Evolutionary conservation across 2,888 invertebrate species (phyloP), one percentile per base, ranked within the genome.

Genomic region (Bellardia bayeri): DNA sequence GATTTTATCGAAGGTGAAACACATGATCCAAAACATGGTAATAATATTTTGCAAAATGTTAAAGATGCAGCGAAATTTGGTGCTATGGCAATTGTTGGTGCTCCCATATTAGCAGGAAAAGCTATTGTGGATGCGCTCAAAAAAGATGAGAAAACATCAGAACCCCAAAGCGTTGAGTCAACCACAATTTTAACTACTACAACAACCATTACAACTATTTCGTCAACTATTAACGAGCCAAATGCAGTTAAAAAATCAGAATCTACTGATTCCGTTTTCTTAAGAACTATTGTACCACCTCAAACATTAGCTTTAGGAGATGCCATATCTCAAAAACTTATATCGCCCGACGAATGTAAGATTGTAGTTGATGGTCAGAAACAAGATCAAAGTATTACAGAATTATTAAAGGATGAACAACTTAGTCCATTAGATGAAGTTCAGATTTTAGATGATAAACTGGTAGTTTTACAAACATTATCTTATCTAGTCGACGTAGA

Each of bases 51-150:
- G 83, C 89, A 92, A 82, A 92, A 91, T 86, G 90, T 91, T 0
- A 92, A 91, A 89, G 95, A 97, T 90, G 98, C 98, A 14, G 96
- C 98, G 0, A 97, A 97, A 91, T 95, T 97, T 92, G 98, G 98
- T 2, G 94, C 98, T 1, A 94, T 99, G 88, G 98, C 98, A 30
- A 95, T 98, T 45, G 95, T 98, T 7, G 98, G 97, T 42, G 97
- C 97, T 16, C 98, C 99, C 4, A 95, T 98, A 33, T 93, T 98
- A 82, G 98, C 98, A 51, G 98, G 98, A 42, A 97, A 97, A 94
- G 97, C 97, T 61, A 96, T 97, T 16, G 95, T 96, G 3, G 96
- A 98, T 93, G 97, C 97, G 7, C 96, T 98, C 0, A 97, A 96
- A 92, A 94, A 86, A 42, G 90, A 95, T 82, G 88, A 93, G 5